phyloP scores from a whole-genome alignment of 30 jellyfish, hydroid and myxozoan species.

The Hydractinia echinata region DNA sequence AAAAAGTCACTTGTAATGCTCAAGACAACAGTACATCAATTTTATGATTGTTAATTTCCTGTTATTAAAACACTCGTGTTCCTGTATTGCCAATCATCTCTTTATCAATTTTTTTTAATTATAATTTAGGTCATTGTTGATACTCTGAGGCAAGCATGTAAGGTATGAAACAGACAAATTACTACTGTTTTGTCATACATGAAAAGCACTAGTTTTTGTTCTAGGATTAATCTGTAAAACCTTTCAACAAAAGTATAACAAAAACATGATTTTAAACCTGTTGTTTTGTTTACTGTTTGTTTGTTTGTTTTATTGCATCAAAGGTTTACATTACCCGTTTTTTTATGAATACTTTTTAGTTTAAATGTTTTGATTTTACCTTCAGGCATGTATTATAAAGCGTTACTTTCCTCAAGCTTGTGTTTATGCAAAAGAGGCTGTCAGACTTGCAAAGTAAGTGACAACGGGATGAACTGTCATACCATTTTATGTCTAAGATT shows the following conservation, averaged over 20 bases:
- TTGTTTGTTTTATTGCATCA: too few relatives aligned
- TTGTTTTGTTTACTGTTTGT: background rate
- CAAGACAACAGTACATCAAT: too few relatives aligned
- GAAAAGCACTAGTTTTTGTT: background rate
- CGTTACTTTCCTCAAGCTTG: slow-evolving; percentile 77
- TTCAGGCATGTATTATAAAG: slow-evolving; percentile 70
- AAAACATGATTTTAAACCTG: background rate
- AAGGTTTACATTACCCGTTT: too few relatives aligned
- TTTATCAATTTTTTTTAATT: background rate
- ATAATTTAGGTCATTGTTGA: slow-evolving; percentile 57
- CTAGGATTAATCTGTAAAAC: background rate
- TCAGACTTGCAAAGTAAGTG: slow-evolving; percentile 54
- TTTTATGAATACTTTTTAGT: background rate
- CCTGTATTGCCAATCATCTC: background rate
- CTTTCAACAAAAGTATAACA: background rate
- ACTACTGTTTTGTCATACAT: background rate
- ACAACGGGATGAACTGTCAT: too few relatives aligned
- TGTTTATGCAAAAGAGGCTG: slow-evolving; percentile 50
- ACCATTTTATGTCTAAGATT: too few relatives aligned
- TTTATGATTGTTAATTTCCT: too few relatives aligned
- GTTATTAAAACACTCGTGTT: too few relatives aligned
- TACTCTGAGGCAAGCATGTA: slow-evolving; percentile 89
- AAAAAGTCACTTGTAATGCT: too few relatives aligned
- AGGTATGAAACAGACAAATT: slow-evolving; percentile 26
- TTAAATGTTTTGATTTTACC: background rate